These are phyloP conservation scores for Hyles vespertilio DNA, from an alignment of 1,140 invertebrate species.

Conservation along the genomic window DNA sequence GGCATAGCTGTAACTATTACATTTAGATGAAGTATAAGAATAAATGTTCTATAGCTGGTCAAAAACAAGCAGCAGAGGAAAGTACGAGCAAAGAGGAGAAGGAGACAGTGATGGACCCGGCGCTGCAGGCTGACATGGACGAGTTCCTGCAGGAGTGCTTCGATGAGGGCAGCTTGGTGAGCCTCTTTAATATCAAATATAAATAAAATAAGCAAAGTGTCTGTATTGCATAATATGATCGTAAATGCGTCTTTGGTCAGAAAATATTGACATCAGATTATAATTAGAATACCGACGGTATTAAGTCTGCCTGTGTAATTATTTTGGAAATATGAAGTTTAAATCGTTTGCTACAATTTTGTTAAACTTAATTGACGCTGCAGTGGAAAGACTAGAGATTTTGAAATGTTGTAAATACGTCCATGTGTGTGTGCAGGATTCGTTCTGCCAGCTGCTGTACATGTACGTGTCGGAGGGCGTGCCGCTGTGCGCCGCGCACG, in stretches of 20 bases:
- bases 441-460: constrained; percentile 84
- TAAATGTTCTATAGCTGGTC: constrained; percentile 23
- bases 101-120: constrained; percentile 42
- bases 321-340: too few relatives aligned
- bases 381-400: too few relatives aligned
- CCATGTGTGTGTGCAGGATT: constrained; percentile 43
- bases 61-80: constrained; percentile 34
- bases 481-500: constrained; percentile 81
- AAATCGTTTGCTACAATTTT: too few relatives aligned
- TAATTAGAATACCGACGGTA: too few relatives aligned
- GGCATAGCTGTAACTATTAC: too few relatives aligned
- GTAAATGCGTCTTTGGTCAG: too few relatives aligned
- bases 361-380: too few relatives aligned
- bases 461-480: constrained; percentile 85
- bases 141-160: constrained; percentile 69
- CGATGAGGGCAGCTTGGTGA: constrained; percentile 40
- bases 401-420: background rate
- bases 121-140: constrained; percentile 67
- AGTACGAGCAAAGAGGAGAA: constrained; percentile 61
- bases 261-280: too few relatives aligned
- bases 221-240: too few relatives aligned
- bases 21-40: background rate
- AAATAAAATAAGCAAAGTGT: too few relatives aligned
- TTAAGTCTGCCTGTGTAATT: too few relatives aligned
- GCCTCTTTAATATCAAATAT: background rate